Percentiles rank a stretch among this genome's conserved stretches.
Conservation (phyloP, 2,888 invertebrate species). For the Parochlus steinenii region DNA sequence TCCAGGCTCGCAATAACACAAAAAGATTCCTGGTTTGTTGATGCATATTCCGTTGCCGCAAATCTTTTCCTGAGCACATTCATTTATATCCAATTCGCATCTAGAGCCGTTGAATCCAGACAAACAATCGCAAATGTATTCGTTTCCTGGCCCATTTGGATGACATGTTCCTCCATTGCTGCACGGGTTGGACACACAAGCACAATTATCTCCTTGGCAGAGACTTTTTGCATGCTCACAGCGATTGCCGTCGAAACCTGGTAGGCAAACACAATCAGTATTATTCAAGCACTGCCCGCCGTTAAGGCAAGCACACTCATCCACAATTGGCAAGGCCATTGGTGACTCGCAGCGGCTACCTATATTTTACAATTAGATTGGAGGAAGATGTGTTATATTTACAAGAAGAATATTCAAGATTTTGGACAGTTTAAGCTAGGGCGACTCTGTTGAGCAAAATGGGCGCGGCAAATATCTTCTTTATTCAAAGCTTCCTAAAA, state of each 20-base stretch:
- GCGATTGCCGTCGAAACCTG: constrained; percentile 25
- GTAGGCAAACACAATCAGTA: constrained; percentile 26
- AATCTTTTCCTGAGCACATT: constrained; percentile 42
- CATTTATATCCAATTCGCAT: constrained; percentile 54
- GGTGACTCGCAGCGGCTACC: constrained; percentile 28
- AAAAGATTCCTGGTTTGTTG: constrained; percentile 58
- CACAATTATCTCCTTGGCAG: constrained; percentile 26
- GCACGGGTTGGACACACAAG: constrained; percentile 37
- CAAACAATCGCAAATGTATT: constrained; percentile 40
- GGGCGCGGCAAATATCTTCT: too few species aligned
- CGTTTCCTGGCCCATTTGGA: constrained; percentile 32
- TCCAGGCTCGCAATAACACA: constrained; percentile 77
- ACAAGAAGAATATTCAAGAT: neutral
- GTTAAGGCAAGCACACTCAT: constrained; percentile 26
- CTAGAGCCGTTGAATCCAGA: constrained; percentile 40
- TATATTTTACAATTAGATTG: constrained; percentile 14
- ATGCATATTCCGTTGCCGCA: constrained; percentile 74
- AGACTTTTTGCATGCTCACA: constrained; percentile 26
- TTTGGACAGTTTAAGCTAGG: too few species aligned
- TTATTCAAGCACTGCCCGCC: constrained; percentile 29
- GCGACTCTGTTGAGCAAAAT: too few species aligned
- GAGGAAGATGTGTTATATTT: neutral
- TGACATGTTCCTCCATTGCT: constrained; percentile 46
- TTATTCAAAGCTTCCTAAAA: too few species aligned
- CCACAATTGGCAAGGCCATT: constrained; percentile 16